Evolutionary conservation across 1,140 invertebrate species (phyloP).

Genomic region (Drosophila ohnishii): DNA sequence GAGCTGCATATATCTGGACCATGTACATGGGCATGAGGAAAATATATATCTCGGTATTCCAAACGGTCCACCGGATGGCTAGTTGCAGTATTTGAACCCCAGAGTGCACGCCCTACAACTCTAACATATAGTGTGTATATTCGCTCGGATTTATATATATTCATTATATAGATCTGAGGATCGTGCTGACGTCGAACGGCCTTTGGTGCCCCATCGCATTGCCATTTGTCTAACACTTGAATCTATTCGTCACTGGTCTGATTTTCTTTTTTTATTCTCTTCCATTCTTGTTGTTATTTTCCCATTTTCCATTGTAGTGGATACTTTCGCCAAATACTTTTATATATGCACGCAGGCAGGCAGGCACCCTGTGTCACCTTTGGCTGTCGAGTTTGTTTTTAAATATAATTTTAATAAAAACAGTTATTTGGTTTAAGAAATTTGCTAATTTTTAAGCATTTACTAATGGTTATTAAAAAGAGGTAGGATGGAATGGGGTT

Average conservation of each 20-base stretch:
- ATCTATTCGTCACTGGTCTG: conserved; percentile 73
- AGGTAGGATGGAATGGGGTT: background rate
- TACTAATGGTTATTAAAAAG: background rate
- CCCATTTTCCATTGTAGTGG: conserved; percentile 9
- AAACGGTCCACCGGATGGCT: background rate
- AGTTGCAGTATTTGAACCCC: conserved; percentile 47
- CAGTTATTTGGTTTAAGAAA: background rate
- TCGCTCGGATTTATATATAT: background rate
- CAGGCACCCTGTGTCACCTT: conserved; percentile 10
- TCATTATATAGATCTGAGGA: conserved; percentile 1
- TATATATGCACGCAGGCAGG: background rate
- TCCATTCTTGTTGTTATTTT: conserved; percentile 30
- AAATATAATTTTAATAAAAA: background rate
- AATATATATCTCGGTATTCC: conserved; percentile 8
- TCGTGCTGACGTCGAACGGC: conserved; percentile 47
- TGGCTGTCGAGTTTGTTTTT: background rate
- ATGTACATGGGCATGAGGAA: background rate
- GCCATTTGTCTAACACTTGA: conserved; percentile 48
- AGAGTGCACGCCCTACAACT: conserved; percentile 45
- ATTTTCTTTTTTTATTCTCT: conserved; percentile 38
- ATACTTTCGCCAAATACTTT: conserved; percentile 30
- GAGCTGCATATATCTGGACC: conserved; percentile 30
- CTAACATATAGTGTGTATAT: background rate
- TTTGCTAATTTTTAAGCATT: too few relatives aligned
- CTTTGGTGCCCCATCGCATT: conserved; percentile 50